Percentiles rank a stretch among this genome's conserved stretches.
phyloP scores from a whole-genome alignment of 2,888 invertebrate genomes.

The Strigamia crassipes region DNA sequence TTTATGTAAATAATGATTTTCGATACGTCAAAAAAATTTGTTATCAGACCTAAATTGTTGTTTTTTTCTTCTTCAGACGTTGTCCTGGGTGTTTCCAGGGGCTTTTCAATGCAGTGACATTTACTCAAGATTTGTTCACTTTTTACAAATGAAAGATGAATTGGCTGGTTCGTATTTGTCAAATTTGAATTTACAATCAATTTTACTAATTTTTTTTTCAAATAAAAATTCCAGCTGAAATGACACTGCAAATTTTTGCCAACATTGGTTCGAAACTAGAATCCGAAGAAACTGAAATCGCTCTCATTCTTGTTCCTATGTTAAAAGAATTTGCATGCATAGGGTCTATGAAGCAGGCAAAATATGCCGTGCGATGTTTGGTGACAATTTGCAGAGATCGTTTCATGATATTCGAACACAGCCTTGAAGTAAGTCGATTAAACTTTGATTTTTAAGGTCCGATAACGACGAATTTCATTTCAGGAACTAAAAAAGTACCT shows the following conservation, averaged over 20 bases:
- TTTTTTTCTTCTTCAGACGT: constrained; percentile 63
- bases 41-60: background rate
- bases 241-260: constrained; percentile 58
- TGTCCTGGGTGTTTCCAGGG: constrained; percentile 90
- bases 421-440: constrained; percentile 68
- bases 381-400: constrained; percentile 58
- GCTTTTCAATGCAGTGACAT: constrained; percentile 89
- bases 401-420: constrained; percentile 74
- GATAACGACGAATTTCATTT: constrained; percentile 50
- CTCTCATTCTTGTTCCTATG: constrained; percentile 73
- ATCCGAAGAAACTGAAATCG: constrained; percentile 56
- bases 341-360: constrained; percentile 93
- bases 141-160: constrained; percentile 74
- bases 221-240: constrained; percentile 53
- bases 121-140: constrained; percentile 72
- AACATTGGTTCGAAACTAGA: constrained; percentile 59
- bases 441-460: background rate
- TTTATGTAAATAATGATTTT: constrained; percentile 67
- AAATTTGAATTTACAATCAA: background rate
- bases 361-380: constrained; percentile 92
- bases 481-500: constrained; percentile 54
- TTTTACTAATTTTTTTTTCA: background rate
- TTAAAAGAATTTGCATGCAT: constrained; percentile 86
- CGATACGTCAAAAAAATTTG: background rate
- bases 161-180: constrained; percentile 49